phyloP scores from a whole-genome alignment of 2,888 invertebrate species.

The Acleris emargana region DNA sequence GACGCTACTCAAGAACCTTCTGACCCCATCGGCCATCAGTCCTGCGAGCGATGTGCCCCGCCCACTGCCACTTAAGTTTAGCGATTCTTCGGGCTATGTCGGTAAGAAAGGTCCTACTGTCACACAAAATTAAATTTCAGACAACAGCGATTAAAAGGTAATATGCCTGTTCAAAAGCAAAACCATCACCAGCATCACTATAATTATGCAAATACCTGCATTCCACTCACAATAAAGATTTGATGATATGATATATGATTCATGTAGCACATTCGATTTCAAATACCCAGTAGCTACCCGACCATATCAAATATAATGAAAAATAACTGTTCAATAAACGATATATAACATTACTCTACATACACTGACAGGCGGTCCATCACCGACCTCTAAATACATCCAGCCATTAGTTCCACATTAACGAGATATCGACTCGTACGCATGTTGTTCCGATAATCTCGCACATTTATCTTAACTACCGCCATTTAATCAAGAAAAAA shows the following conservation, averaged over 20 bases:
- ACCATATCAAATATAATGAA: constrained; percentile 31
- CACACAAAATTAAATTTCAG: too few relatives aligned
- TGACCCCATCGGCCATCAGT: too few relatives aligned
- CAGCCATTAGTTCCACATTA: constrained; percentile 38
- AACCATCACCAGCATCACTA: too few relatives aligned
- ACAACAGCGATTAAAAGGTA: too few relatives aligned
- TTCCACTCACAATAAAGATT: neutral
- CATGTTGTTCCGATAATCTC: constrained; percentile 28
- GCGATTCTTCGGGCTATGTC: too few relatives aligned
- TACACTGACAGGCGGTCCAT: constrained; percentile 33
- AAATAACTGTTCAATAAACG: constrained; percentile 21
- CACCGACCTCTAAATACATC: constrained; percentile 28
- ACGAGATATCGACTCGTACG: constrained; percentile 35
- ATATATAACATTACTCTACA: constrained; percentile 33
- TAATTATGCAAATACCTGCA: too few relatives aligned
- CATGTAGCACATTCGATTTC: neutral
- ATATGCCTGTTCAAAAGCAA: too few relatives aligned
- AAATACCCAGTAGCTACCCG: constrained; percentile 24
- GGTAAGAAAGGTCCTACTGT: too few relatives aligned
- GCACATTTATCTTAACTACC: constrained; percentile 25
- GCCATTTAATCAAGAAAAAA: neutral
- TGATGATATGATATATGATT: neutral
- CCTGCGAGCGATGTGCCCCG: too few relatives aligned
- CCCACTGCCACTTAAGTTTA: too few relatives aligned
- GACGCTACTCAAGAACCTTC: too few relatives aligned